A percentile compares a stretch with the other conserved stretches of the same genome.
These are phyloP conservation scores for Scomberomorus guttatus DNA, from an alignment of 2,797 vertebrate species.

Conservation along the genomic window DNA sequence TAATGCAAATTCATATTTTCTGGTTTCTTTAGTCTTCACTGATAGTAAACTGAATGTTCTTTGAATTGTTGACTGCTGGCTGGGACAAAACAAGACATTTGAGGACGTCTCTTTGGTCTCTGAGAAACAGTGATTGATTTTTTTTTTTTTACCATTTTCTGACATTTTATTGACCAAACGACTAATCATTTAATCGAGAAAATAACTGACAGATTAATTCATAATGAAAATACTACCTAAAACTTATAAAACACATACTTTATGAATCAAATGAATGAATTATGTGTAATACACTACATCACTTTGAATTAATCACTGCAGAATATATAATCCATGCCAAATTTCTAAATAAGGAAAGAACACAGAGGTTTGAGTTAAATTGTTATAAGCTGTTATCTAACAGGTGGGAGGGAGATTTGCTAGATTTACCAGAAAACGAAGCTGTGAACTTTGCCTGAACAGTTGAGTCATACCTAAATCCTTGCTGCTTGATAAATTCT, in stretches of 20 bases:
- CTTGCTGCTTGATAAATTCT: conserved; percentile 62
- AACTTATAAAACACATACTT: not conserved
- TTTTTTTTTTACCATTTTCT: too few relatives aligned
- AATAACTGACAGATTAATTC: too few relatives aligned
- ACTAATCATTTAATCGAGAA: too few relatives aligned
- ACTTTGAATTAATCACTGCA: not conserved
- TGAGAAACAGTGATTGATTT: too few relatives aligned
- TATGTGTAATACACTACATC: not conserved
- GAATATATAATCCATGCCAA: not conserved
- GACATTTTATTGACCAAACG: too few relatives aligned
- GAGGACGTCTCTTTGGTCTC: too few relatives aligned
- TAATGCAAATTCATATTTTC: too few relatives aligned
- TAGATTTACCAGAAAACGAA: not conserved
- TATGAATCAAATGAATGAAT: not conserved
- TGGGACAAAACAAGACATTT: too few relatives aligned
- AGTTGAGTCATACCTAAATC: conserved; percentile 69
- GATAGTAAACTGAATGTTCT: too few relatives aligned
- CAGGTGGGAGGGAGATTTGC: not conserved
- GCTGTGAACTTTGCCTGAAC: not conserved
- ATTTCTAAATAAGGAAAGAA: not conserved
- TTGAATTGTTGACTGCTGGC: too few relatives aligned
- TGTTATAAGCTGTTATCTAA: not conserved
- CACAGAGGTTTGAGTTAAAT: not conserved
- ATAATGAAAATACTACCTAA: too few relatives aligned
- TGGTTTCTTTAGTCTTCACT: too few relatives aligned